Evolutionary conservation across 92 coral and sea anemone species (phyloP), one percentile per base, ranked within the genome.

Genomic region (Palythoa grandis): DNA sequence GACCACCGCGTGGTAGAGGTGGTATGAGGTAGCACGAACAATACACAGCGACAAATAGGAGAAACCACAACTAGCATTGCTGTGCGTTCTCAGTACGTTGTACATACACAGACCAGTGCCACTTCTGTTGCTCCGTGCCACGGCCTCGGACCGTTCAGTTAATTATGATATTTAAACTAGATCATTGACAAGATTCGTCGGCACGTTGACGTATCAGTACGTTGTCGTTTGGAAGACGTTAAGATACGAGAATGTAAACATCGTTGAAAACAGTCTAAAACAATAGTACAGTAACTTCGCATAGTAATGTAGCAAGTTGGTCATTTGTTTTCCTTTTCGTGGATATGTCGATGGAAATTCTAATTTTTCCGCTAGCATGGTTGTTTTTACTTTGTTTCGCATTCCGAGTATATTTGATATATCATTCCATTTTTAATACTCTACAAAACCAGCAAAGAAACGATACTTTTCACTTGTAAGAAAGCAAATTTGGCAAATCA

Each of bases 1-100:
- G 74, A 11, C 85, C 85, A 15, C 61, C 85, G 7, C 70, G 75
- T 4, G 85, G 85, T 7, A 70, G 85, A 11, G 85, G 85, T 80
- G 85, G 85, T 70, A 38, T 65, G 74, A 80, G 85, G 50, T 80
- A 80, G 48, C 85, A 80, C 48, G 6, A 66, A 66, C 11, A 20
- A n/a, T 48, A 20, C 43, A 7, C 43, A 7, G 74, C 39, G 39
- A 40, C 1, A 22, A n/a, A 63, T 11, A 37, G 14, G 70, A 57
- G 69, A 58, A 6, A 58, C 74, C 6, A 69, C 15, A 10, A 29
- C 74, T n/a, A 0, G 22, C 0, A n/a, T 16, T 16, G 29, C 25
- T 23, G 22, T 63, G 24, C 25, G 17, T n/a, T 63, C 22, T 63
- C 23, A 17, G 16, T 68, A 1, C 40, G 11, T 57, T 14, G n/a